Evolutionary conservation across 2,888 invertebrate species (phyloP).

Genomic region (Apamea crenata): DNA sequence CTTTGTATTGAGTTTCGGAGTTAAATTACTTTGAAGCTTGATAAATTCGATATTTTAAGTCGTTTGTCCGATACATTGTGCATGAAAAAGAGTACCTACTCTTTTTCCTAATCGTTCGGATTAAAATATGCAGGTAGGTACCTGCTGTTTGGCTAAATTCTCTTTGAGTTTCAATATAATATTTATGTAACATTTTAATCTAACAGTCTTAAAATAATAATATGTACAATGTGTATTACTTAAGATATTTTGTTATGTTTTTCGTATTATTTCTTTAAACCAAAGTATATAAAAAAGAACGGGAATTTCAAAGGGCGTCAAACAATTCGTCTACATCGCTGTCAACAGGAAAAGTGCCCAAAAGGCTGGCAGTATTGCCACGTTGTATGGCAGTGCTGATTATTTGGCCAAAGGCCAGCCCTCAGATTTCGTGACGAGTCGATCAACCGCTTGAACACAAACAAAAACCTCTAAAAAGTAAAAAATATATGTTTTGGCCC

Average conservation of each 20-base stretch:
- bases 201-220: not conserved
- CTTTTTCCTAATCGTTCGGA: no score
- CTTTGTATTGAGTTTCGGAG: constrained; percentile 28
- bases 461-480: not conserved
- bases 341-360: not conserved
- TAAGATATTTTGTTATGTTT: no score
- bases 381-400: not conserved
- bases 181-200: no score
- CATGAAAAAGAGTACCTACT: constrained; percentile 6
- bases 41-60: constrained; percentile 24
- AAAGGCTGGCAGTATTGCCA: not conserved
- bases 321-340: not conserved
- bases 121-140: no score
- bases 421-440: not conserved
- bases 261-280: no score
- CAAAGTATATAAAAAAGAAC: no score
- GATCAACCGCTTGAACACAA: not conserved
- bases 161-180: not conserved
- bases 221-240: not conserved
- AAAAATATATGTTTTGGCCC: not conserved
- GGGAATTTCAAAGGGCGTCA: no score
- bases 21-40: constrained; percentile 7
- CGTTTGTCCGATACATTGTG: not conserved
- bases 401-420: not conserved
- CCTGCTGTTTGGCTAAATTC: no score